phyloP scores from a whole-genome alignment of 2,888 invertebrate species.

The Heliconius cydno region DNA sequence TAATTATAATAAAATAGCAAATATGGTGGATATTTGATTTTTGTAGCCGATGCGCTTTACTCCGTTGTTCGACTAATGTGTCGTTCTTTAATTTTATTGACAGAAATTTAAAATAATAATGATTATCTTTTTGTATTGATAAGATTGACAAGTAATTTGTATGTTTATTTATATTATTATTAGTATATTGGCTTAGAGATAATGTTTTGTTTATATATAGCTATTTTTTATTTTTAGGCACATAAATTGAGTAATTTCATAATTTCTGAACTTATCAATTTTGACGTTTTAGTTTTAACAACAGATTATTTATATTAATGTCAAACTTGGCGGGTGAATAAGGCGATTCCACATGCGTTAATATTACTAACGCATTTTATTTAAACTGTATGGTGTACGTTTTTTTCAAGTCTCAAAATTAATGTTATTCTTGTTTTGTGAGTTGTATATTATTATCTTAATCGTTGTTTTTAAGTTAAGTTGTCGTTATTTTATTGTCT shows the following conservation, averaged over 20 bases:
- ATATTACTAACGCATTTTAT: not conserved
- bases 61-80: conserved; percentile 41
- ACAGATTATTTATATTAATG: conserved; percentile 7
- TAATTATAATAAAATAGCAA: conserved; percentile 39
- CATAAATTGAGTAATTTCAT: not conserved
- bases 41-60: conserved; percentile 43
- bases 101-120: conserved; percentile 6
- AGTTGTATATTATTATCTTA: not conserved
- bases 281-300: not conserved
- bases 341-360: not conserved
- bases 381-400: not conserved
- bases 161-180: not conserved
- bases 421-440: not conserved
- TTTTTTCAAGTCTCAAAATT: not conserved
- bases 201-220: not conserved
- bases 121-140: not conserved
- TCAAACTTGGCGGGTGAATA: not conserved
- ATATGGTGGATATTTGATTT: conserved; percentile 46
- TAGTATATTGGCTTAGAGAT: not conserved
- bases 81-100: conserved; percentile 42
- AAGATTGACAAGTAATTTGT: not conserved
- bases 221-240: not conserved
- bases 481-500: not conserved
- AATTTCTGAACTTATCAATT: conserved; percentile 20
- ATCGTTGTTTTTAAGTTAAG: no score